A percentile compares a stretch with the other conserved stretches of the same genome.
Conservation (phyloP, 2,113 vertebrate species). For the Colossoma macropomum region DNA sequence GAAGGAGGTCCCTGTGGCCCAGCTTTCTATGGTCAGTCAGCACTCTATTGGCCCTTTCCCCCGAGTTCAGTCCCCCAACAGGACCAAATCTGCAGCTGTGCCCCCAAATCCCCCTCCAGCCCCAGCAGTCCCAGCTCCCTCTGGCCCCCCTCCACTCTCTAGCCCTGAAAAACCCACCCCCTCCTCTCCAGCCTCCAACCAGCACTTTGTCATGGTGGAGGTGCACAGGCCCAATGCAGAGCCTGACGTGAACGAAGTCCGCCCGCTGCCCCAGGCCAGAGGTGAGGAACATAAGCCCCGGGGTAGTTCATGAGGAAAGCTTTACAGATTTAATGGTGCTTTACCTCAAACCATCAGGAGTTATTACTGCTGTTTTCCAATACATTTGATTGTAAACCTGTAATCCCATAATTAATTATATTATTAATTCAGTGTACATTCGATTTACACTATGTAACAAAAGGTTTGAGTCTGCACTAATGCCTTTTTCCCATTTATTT, state of each 20-base stretch:
- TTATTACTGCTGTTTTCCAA: too few species aligned
- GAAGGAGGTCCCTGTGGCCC: slow-evolving; percentile 72
- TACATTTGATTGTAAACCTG: too few species aligned
- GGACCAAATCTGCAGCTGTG: slow-evolving; percentile 60
- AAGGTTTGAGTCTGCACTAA: too few species aligned
- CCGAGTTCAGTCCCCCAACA: slow-evolving; percentile 87
- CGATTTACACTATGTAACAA: too few species aligned
- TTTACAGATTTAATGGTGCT: neutral
- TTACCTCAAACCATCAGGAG: too few species aligned
- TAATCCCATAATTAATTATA: too few species aligned
- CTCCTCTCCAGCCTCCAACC: slow-evolving; percentile 69
- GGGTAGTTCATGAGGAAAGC: neutral
- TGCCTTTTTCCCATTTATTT: too few species aligned
- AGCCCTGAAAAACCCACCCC: slow-evolving; percentile 65
- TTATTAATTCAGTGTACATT: too few species aligned
- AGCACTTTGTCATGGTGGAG: slow-evolving; percentile 94
- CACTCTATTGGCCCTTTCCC: slow-evolving; percentile 90
- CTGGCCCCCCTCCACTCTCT: slow-evolving; percentile 23
- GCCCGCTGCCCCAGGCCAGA: slow-evolving; percentile 89
- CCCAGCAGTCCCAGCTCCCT: slow-evolving; percentile 41
- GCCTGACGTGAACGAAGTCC: slow-evolving; percentile 94
- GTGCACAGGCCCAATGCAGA: slow-evolving; percentile 93
- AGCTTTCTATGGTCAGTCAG: slow-evolving; percentile 81
- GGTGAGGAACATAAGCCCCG: slow-evolving; percentile 74
- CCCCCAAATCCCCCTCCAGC: slow-evolving; percentile 47